Conservation (phyloP, 30 jellyfish, hydroid and myxozoan species). For the Calvadosia cruxmelitensis region DNA sequence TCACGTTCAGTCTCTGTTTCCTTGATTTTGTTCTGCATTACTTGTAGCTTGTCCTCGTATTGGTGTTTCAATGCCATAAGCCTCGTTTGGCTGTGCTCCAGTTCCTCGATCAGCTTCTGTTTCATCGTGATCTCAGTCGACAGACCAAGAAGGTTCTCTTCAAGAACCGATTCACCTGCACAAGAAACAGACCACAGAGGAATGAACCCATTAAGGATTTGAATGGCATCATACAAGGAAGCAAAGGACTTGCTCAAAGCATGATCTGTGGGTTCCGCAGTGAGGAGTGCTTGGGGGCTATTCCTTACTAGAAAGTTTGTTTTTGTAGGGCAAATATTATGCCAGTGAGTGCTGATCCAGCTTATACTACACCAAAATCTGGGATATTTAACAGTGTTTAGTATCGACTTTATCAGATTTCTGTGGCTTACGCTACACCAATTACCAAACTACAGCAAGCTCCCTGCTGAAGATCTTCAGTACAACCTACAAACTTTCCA, state of each 20-base stretch:
- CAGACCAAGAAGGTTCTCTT: constrained; percentile 63
- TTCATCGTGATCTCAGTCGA: constrained; percentile 80
- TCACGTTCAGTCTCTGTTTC: constrained; percentile 90
- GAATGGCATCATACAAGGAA: too few species aligned
- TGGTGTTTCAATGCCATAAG: constrained; percentile 72
- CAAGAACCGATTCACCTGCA: constrained; percentile 70
- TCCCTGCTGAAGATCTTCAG: too few species aligned
- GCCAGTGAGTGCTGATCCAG: too few species aligned
- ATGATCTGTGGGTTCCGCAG: not conserved
- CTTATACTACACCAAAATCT: too few species aligned
- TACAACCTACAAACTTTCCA: too few species aligned
- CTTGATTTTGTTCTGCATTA: constrained; percentile 69
- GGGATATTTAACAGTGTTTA: too few species aligned
- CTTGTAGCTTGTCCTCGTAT: constrained; percentile 63
- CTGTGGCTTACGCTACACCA: too few species aligned
- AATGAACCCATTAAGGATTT: too few species aligned
- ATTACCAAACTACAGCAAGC: too few species aligned
- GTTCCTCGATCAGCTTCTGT: constrained; percentile 83
- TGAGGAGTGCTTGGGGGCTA: not conserved
- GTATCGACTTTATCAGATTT: too few species aligned
- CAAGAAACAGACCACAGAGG: not conserved
- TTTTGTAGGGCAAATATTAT: too few species aligned
- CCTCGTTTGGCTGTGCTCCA: constrained; percentile 91
- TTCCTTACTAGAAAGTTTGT: not conserved
- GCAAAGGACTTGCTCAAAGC: not conserved